Conservation (phyloP, 2,113 vertebrate species). For the Arenaria interpres region DNA sequence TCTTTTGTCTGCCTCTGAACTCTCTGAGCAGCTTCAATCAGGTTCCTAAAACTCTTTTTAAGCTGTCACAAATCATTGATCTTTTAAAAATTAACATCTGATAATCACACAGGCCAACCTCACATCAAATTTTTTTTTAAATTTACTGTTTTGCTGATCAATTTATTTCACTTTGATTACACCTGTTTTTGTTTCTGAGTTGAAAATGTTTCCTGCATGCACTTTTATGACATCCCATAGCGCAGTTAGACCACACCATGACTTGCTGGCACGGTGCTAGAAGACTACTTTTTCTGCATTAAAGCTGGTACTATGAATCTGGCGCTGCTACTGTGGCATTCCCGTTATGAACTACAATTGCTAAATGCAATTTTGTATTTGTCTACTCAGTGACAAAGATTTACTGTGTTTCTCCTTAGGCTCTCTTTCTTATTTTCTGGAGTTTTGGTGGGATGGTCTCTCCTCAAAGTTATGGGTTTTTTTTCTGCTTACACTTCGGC, state of each 20-base stretch:
- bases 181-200: no score
- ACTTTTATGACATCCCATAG: accelerated
- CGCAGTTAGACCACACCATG: not conserved
- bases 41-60: no score
- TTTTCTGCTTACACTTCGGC: not conserved
- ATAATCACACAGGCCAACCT: no score
- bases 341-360: not conserved
- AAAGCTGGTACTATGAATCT: not conserved
- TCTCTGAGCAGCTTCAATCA: no score
- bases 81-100: no score
- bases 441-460: not conserved
- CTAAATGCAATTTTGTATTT: not conserved
- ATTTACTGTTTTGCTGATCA: no score
- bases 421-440: not conserved
- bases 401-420: not conserved
- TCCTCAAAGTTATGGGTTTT: not conserved
- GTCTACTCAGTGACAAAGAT: not conserved
- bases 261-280: not conserved
- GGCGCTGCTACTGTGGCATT: not conserved
- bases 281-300: not conserved
- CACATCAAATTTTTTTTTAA: no score
- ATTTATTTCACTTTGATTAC: no score
- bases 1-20: no score
- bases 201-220: no score
- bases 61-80: no score